Conservation (phyloP, 2,113 vertebrate genomes). For the Chionodraco myersi region DNA sequence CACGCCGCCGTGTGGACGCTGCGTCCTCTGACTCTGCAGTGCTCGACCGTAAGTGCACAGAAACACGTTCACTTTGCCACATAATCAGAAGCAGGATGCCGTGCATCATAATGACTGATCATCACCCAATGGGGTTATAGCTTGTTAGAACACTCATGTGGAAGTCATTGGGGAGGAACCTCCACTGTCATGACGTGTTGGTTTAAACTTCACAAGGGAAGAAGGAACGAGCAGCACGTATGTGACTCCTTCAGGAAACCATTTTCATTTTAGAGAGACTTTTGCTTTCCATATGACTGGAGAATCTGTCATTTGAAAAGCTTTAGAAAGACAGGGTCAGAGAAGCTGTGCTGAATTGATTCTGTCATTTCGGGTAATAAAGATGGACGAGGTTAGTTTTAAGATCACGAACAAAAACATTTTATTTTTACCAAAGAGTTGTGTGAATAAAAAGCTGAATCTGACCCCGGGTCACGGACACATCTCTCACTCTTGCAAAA, state of each 20-base stretch:
- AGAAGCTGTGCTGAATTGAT: neutral
- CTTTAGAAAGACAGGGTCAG: neutral
- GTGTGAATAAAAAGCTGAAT: neutral
- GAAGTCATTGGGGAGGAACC: slow-evolving; percentile 7
- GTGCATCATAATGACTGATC: slow-evolving; percentile 7
- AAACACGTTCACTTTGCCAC: slow-evolving; percentile 11
- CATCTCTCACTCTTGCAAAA: neutral
- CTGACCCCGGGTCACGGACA: neutral
- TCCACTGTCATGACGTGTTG: neutral
- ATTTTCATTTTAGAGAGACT: neutral
- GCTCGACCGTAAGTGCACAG: slow-evolving; percentile 29
- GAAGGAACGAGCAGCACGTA: neutral
- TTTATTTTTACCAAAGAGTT: neutral
- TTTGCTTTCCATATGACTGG: neutral
- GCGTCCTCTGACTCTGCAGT: slow-evolving; percentile 2
- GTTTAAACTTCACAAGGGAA: neutral
- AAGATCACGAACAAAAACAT: neutral
- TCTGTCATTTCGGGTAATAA: neutral
- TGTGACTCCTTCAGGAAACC: neutral
- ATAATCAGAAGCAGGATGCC: slow-evolving; percentile 8
- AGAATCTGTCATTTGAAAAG: slow-evolving; percentile 15
- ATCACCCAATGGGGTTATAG: slow-evolving; percentile 23
- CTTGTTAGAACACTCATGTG: slow-evolving; percentile 14
- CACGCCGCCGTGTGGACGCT: too few relatives aligned
- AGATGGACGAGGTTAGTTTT: neutral